These are phyloP conservation scores for Caenorhabditis elegans DNA, from an alignment of 1,140 invertebrate species.

Conservation along the genomic window DNA sequence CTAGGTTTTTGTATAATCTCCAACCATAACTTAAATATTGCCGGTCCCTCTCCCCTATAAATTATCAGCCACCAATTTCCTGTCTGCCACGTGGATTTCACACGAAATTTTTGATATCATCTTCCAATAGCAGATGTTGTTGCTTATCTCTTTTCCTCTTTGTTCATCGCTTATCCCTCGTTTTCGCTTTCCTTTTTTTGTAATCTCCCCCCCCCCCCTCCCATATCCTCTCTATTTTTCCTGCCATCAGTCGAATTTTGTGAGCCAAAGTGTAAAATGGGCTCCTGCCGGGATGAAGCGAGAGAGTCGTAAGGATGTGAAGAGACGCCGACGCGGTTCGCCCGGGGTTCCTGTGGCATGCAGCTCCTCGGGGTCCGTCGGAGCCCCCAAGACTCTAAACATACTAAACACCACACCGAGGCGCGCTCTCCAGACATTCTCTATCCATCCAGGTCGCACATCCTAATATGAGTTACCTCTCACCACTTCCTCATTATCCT, in stretches of 20 bases:
- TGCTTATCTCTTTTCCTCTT: not conserved
- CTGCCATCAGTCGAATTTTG: constrained; percentile 24
- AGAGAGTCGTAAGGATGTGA: not conserved
- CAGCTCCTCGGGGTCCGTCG: not conserved
- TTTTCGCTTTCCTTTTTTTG: constrained; percentile 16
- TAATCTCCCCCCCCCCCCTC: not conserved
- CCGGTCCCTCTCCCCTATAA: too few species aligned
- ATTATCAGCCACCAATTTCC: too few species aligned
- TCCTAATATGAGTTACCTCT: constrained; percentile 49
- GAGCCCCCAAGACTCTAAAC: not conserved
- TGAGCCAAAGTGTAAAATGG: constrained; percentile 26
- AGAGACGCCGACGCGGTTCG: not conserved
- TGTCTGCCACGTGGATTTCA: too few species aligned
- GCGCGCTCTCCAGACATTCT: too few species aligned
- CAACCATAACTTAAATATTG: too few species aligned
- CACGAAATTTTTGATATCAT: not conserved
- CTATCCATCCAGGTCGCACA: not conserved
- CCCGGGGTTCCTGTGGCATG: not conserved
- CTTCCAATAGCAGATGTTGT: not conserved
- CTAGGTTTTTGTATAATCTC: too few species aligned
- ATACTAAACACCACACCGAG: constrained; percentile 12
- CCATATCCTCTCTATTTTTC: not conserved
- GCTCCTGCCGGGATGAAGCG: constrained; percentile 1
- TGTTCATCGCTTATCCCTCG: constrained; percentile 12
- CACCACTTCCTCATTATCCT: constrained; percentile 51